Conservation (phyloP, 2,113 vertebrate genomes). For the Spilogale gracilis region DNA sequence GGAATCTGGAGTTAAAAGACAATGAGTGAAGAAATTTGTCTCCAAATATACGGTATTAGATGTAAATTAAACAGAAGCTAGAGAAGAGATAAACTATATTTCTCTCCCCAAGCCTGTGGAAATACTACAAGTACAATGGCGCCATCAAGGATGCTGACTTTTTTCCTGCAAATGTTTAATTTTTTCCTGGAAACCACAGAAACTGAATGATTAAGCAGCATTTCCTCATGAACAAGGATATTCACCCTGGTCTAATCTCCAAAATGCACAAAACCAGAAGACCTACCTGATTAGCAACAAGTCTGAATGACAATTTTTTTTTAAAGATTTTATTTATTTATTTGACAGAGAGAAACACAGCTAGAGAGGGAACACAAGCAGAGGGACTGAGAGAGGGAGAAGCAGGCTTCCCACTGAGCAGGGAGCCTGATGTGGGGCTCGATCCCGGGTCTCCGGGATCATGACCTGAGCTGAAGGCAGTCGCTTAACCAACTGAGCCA, state of each 20-base stretch:
- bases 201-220: background rate
- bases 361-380: too few relatives aligned
- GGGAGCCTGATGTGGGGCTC: too few relatives aligned
- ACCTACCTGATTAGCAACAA: background rate
- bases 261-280: background rate
- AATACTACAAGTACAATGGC: background rate
- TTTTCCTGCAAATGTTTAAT: slow-evolving; percentile 27
- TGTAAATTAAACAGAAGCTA: slow-evolving; percentile 13
- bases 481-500: too few relatives aligned
- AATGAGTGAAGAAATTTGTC: background rate
- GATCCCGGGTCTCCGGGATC: too few relatives aligned
- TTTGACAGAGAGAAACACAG: too few relatives aligned
- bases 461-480: too few relatives aligned
- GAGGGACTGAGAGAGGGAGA: too few relatives aligned
- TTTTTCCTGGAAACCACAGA: slow-evolving; percentile 48
- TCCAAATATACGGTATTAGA: background rate
- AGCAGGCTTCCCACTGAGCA: too few relatives aligned
- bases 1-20: background rate
- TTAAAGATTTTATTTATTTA: background rate
- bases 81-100: background rate
- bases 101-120: background rate
- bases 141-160: background rate
- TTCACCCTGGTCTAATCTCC: background rate
- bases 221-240: background rate
- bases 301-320: background rate